Base-by-base conservation (phyloP, 2,113 vertebrate genomes). In the Pseudolaguvia tuberculata region DNA sequence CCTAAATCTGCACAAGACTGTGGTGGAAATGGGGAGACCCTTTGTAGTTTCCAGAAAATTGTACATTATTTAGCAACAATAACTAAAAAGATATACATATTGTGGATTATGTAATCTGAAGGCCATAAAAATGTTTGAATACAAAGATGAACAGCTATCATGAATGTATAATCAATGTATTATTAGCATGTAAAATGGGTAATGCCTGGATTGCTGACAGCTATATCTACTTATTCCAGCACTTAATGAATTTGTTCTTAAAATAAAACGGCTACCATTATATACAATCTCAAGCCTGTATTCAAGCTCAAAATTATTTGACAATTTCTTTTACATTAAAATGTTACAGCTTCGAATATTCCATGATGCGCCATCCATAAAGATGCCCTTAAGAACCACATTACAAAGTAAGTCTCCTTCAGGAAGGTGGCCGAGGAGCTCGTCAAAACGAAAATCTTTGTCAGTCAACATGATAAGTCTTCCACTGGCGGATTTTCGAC, bases 391-490 rank as follows among this genome's bases (percentile, higher is more conserved):
- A 0, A 83, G 78, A 81, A 74, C 86, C 27, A 81, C 86, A 0
- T 14, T 87, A 50, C 72, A 87, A 62, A 81, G 86, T 55, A 91
- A 89, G 57, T 70, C 81, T 27, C 20, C 81, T 1, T 85, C 86
- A 4, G 74, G 68, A 8, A 85, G 75, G 2, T 88, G 88, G 88
- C 31, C 82, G 57, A 77, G 77, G 48, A 86, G 83, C 71, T 80
- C 48, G 18, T 78, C 81, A 21, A 88, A 81, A 57, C 80, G 84
- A 27, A 81, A 79, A 50, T 79, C 86, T 31, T 50, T 90, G 47
- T 89, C 91, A 0, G 86, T 90, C 63, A 90, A 91, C 80, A 92
- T 91, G 91, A 91, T 92, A 17, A 92, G 91, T 79, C 84, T 89
- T 17, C 91, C 91, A 0, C 83, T 91, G 31, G 88, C 85, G 5